These are phyloP conservation scores for Cavia porcellus DNA, from an alignment of 2,113 vertebrate species.

Conservation along the genomic window DNA sequence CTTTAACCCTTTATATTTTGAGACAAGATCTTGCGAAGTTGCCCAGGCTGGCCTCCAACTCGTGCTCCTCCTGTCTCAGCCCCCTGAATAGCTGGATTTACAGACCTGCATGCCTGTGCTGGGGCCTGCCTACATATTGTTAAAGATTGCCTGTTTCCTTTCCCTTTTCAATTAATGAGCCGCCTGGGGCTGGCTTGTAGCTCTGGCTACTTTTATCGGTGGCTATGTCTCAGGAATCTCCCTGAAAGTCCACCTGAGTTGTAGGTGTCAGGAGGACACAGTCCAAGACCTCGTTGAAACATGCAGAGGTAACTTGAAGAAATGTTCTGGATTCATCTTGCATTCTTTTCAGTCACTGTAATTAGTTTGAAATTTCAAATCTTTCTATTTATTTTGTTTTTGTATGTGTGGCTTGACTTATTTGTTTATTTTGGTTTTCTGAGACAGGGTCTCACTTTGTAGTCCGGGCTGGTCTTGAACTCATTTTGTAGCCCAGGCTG, in stretches of 20 bases:
- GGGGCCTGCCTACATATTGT: background rate
- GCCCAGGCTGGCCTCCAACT: background rate
- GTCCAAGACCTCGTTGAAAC: background rate
- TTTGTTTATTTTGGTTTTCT: no score
- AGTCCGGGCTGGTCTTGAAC: no score
- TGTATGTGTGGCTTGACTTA: no score
- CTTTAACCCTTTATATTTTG: background rate
- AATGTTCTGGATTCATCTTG: background rate
- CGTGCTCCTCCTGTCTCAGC: background rate
- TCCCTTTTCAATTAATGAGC: background rate
- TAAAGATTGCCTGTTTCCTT: slow-evolving; percentile 43
- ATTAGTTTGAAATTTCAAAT: slow-evolving; percentile 41
- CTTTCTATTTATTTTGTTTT: background rate
- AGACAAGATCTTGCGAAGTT: background rate
- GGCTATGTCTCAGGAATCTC: background rate
- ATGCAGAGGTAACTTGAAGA: background rate
- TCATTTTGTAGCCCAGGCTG: no score
- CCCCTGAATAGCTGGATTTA: background rate
- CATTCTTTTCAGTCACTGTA: background rate
- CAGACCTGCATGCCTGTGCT: background rate
- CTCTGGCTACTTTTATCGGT: background rate
- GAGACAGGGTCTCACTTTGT: no score
- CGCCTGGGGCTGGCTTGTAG: background rate
- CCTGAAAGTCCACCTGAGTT: background rate
- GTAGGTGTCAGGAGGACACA: background rate